Conservation (phyloP, 2,888 invertebrate genomes). For the Lapara coniferarum region DNA sequence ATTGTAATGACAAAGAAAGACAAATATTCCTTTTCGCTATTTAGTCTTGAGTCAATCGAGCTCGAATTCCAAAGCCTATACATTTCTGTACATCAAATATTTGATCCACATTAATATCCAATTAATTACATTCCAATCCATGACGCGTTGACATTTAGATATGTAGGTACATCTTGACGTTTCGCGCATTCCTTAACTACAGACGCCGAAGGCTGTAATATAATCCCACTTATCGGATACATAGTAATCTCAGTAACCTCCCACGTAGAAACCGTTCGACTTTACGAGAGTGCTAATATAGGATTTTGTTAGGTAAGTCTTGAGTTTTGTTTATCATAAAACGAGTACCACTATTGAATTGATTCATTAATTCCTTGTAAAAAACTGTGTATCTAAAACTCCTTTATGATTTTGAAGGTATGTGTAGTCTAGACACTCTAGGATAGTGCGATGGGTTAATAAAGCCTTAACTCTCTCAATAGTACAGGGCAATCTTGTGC, state of each 20-base stretch:
- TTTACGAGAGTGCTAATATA: constrained; percentile 3
- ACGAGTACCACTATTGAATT: background rate
- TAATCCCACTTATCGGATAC: constrained; percentile 11
- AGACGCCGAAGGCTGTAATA: constrained; percentile 1
- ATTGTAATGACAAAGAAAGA: too few species aligned
- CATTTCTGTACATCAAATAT: background rate
- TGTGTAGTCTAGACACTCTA: too few species aligned
- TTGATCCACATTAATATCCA: background rate
- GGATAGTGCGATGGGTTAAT: too few species aligned
- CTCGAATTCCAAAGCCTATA: too few species aligned
- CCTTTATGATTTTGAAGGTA: too few species aligned
- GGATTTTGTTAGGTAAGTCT: background rate
- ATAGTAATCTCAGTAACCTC: background rate
- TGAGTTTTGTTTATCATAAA: background rate
- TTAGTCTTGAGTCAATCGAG: too few species aligned
- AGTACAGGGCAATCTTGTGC: too few species aligned
- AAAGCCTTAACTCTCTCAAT: too few species aligned
- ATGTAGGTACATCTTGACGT: background rate
- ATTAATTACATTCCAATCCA: background rate
- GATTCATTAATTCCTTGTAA: too few species aligned
- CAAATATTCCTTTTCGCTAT: too few species aligned
- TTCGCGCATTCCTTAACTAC: constrained; percentile 1
- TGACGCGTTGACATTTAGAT: background rate
- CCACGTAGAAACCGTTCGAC: constrained; percentile 6
- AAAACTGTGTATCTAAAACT: too few species aligned